Conservation (phyloP, 2,797 vertebrate species). For the Hoplostethus atlanticus region DNA sequence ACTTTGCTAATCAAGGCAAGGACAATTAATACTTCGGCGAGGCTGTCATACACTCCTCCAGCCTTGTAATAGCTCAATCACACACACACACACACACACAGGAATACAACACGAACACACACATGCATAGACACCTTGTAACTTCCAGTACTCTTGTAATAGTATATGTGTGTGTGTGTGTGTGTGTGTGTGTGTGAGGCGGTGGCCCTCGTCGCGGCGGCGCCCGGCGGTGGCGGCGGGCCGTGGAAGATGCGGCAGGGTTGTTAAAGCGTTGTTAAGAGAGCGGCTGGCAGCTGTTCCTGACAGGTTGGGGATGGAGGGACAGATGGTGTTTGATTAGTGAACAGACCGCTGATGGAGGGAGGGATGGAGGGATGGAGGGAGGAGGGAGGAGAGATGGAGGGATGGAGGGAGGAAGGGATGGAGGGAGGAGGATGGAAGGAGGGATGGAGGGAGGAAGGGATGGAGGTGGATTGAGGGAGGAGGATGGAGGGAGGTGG, state of each 20-base stretch:
- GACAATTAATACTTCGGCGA: slow-evolving; percentile 88
- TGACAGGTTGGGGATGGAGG: slow-evolving; percentile 97
- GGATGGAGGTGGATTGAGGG: slow-evolving; percentile 19
- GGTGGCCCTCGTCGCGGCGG: slow-evolving; percentile 45
- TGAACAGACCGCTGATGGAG: slow-evolving; percentile 99
- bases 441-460: background rate
- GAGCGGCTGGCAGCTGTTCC: slow-evolving; percentile 90
- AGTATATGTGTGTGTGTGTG: slow-evolving; percentile 9
- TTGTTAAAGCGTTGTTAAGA: slow-evolving; percentile 99
- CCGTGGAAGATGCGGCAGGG: slow-evolving; percentile 96
- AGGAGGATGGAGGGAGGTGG: slow-evolving; percentile 34
- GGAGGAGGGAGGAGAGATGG: slow-evolving; percentile 88
- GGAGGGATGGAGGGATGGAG: slow-evolving; percentile 66
- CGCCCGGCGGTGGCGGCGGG: slow-evolving; percentile 91
- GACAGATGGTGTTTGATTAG: slow-evolving; percentile 99
- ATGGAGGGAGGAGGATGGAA: background rate
- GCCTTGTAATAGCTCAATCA: slow-evolving; percentile 64
- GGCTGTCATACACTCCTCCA: slow-evolving; percentile 67
- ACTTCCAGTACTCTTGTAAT: background rate
- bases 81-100: slow-evolving; percentile 9
- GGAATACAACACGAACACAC: too few relatives aligned
- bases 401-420: slow-evolving; percentile 15
- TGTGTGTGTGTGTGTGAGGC: background rate
- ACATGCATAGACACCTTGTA: background rate
- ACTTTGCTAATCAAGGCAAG: slow-evolving; percentile 85